phyloP scores from a whole-genome alignment of 2,113 vertebrate species.

The Lophochroa leadbeateri region DNA sequence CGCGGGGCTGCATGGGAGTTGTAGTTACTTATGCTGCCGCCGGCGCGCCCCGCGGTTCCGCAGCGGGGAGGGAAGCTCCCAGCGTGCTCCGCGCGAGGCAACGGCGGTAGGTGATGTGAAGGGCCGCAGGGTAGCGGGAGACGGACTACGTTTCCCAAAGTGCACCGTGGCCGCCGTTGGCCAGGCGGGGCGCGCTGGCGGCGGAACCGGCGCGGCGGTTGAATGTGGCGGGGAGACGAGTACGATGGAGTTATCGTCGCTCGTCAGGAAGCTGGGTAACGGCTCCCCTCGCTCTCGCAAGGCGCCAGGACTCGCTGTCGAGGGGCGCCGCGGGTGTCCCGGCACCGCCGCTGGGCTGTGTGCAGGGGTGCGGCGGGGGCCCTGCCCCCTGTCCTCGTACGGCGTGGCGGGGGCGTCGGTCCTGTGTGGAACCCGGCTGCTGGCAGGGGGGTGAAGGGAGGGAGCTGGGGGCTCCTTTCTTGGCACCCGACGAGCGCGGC shows the following conservation, averaged over 20 bases:
- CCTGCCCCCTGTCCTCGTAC: not conserved
- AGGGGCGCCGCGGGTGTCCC: no score
- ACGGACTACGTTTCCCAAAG: constrained; percentile 5
- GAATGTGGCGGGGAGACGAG: not conserved
- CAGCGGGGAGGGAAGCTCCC: not conserved
- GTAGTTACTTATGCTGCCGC: not conserved
- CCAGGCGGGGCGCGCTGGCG: not conserved
- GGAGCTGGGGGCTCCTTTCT: not conserved
- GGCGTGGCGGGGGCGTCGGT: not conserved
- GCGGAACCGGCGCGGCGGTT: constrained; percentile 44
- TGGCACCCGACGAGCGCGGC: no score
- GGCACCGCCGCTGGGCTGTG: not conserved
- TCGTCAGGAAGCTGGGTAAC: constrained; percentile 87
- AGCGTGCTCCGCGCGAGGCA: not conserved
- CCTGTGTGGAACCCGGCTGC: not conserved
- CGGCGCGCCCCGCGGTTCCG: rapidly evolving
- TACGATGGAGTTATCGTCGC: constrained; percentile 73
- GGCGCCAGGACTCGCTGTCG: not conserved
- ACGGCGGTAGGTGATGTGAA: rapidly evolving
- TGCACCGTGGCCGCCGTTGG: not conserved
- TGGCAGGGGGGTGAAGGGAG: no score
- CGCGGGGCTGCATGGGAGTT: not conserved
- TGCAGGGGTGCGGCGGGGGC: not conserved
- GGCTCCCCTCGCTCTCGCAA: not conserved
- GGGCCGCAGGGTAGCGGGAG: rapidly evolving